Conservation (phyloP, 2,113 vertebrate species). For the Rutilus rutilus region DNA sequence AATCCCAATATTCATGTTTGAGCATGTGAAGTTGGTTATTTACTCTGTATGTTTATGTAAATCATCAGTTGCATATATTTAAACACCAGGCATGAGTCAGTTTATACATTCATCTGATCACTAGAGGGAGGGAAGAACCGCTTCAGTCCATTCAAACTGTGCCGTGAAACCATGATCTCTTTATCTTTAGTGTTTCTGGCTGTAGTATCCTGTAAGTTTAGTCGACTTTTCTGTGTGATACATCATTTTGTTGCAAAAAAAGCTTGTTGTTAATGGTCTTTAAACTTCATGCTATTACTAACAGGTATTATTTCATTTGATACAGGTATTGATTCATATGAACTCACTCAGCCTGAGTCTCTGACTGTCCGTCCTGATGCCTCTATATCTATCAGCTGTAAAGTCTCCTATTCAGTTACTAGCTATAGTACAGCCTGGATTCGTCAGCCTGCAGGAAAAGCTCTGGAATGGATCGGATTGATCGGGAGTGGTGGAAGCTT, state of each 20-base stretch:
- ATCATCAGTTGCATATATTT: not conserved
- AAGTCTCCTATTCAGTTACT: constrained; percentile 36
- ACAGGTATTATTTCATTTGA: constrained; percentile 5
- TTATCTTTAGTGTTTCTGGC: constrained; percentile 2
- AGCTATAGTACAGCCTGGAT: not conserved
- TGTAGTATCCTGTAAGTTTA: not conserved
- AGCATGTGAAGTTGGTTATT: not conserved
- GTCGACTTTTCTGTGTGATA: not conserved
- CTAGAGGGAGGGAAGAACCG: not conserved
- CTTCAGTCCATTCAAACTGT: not conserved
- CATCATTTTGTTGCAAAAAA: not conserved
- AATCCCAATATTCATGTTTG: not conserved
- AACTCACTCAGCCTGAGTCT: constrained; percentile 57
- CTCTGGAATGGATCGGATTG: constrained; percentile 21
- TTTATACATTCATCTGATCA: constrained; percentile 16
- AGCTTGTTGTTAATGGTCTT: not conserved
- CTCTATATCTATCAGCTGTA: constrained; percentile 43
- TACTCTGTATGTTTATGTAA: constrained; percentile 10
- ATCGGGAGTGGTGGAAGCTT: too few species aligned
- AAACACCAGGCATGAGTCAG: not conserved
- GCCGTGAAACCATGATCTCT: too few species aligned
- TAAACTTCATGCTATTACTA: not conserved
- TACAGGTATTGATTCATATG: constrained; percentile 13
- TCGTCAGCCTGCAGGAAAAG: constrained; percentile 20
- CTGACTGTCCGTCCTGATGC: constrained; percentile 56